Evolutionary conservation across 2,113 vertebrate genomes (phyloP), one percentile per base, ranked within the genome.

Genomic region (Myrmophylax atrothorax): DNA sequence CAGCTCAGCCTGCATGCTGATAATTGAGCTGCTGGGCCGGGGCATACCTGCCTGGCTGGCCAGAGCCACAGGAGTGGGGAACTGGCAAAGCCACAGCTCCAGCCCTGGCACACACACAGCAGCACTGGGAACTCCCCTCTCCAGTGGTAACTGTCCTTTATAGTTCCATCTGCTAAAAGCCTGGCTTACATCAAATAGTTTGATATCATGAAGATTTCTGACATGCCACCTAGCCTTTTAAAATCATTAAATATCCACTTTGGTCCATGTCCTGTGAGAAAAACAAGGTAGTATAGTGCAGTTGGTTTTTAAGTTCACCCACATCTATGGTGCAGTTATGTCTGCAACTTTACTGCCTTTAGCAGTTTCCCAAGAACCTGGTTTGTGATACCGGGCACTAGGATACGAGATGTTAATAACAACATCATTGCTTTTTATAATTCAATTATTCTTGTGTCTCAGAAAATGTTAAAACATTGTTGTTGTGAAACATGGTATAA

Each of bases 171-270:
- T 52, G 26, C 8, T 49, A 83, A 56, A 84, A 89, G 24, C 40
- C 35, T 0, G 0, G 24, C 12, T 87, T 82, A 46, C 15, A 42
- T 17, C 55, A 73, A 49, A 67, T 4, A 16, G 20, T 2, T 67
- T 75, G 59, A 74, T 35, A 59, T 70, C 4, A 1, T 8, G n/a
- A 19, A 33, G 49, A 58, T 40, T 68, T 83, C 55, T 58, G 74
- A 80, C 49, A 76, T 50, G 58, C 15, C 1, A 1, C 24, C 40
- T 13, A 47, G 70, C 37, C 37, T 83, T 91, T 59, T 70, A 91
- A 94, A 94, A 75, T 53, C 78, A 44, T 72, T 56, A 72, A 68
- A 25, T 46, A 64, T 3, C 33, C 35, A 55, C 24, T 62, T 85
- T 44, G 59, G 42, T n/a, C 55, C 56, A 47, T 77, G 35, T 33